Evolutionary conservation across 2,797 vertebrate genomes (phyloP).

Genomic region (Simalia tracyae): DNA sequence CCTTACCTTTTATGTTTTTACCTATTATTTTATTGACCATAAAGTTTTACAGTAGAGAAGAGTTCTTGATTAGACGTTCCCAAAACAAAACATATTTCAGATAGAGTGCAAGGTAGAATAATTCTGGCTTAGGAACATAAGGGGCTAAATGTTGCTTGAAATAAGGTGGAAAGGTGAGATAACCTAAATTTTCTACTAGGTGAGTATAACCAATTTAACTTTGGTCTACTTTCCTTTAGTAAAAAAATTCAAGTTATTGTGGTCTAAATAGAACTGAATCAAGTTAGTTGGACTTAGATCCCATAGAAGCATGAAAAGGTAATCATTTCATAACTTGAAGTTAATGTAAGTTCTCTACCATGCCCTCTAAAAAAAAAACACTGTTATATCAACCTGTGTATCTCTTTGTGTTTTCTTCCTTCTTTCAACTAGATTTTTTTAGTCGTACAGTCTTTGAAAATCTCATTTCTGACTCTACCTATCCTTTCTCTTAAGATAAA

Average conservation of each 20-base stretch:
- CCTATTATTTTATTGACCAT: neutral
- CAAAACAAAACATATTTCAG: neutral
- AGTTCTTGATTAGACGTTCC: neutral
- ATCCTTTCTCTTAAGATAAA: constrained; percentile 44
- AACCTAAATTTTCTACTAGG: neutral
- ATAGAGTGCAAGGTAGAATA: neutral
- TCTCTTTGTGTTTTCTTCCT: constrained; percentile 35
- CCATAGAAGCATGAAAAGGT: neutral
- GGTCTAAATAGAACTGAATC: neutral
- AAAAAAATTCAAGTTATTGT: neutral
- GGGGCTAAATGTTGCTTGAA: neutral
- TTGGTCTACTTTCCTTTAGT: neutral
- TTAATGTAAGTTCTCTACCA: neutral
- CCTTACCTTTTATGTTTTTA: neutral
- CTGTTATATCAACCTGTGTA: neutral
- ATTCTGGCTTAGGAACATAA: neutral
- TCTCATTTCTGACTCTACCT: constrained; percentile 43
- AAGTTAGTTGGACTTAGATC: neutral
- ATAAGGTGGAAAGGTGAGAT: neutral
- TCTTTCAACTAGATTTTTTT: constrained; percentile 50
- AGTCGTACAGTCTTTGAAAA: constrained; percentile 37
- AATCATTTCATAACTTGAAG: neutral
- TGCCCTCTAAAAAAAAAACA: neutral
- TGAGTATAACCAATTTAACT: neutral
- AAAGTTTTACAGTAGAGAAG: neutral